phyloP scores from a whole-genome alignment of 2,113 vertebrate genomes.

The Morphnarchus princeps region DNA sequence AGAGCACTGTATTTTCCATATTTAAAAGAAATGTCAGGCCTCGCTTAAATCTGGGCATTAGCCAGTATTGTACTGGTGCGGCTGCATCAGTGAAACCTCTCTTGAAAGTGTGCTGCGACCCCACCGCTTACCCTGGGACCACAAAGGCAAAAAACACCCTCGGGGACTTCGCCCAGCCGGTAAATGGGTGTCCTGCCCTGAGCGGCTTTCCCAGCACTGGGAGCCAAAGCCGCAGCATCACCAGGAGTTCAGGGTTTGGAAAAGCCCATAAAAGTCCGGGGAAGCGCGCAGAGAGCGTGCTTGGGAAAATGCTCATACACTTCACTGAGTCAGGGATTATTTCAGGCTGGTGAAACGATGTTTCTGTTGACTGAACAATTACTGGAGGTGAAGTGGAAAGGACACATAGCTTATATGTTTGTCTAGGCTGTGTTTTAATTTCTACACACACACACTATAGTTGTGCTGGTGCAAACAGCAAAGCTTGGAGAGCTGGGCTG shows the following conservation, averaged over 20 bases:
- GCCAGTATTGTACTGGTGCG: background rate
- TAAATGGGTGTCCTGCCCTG: background rate
- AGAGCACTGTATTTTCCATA: background rate
- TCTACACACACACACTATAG: background rate
- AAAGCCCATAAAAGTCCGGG: background rate
- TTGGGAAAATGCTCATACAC: background rate
- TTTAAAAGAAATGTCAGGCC: background rate
- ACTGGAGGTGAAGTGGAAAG: background rate
- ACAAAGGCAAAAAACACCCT: background rate
- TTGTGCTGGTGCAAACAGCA: background rate
- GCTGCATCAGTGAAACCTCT: background rate
- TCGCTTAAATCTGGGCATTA: background rate
- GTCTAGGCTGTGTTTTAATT: background rate
- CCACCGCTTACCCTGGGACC: background rate
- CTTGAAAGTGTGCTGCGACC: background rate
- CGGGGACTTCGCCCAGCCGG: background rate
- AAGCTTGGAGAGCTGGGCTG: background rate
- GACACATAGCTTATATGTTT: background rate
- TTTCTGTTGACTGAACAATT: slow-evolving; percentile 31
- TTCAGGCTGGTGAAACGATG: background rate
- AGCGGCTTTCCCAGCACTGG: background rate
- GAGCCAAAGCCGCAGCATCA: background rate
- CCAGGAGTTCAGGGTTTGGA: accelerated
- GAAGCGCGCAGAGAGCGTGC: background rate
- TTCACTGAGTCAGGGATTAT: background rate